phyloP scores from a whole-genome alignment of 2,797 vertebrate genomes.

The Ammospiza maritima region DNA sequence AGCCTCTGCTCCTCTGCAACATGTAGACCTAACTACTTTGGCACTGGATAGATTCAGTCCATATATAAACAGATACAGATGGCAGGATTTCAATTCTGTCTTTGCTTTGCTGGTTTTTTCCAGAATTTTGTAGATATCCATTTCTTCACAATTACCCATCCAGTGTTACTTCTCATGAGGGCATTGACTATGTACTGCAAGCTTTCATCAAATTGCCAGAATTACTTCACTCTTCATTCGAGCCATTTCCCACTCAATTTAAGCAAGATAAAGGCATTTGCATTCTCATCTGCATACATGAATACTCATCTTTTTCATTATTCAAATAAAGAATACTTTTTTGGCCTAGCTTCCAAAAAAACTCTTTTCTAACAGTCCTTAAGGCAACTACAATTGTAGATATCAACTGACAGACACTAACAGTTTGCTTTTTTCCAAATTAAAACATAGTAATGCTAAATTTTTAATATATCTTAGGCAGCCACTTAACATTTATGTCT shows the following conservation, averaged over 20 bases:
- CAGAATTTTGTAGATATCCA: neutral
- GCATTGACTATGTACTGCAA: neutral
- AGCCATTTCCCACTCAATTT: neutral
- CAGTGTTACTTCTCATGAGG: neutral
- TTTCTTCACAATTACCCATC: conserved; percentile 1
- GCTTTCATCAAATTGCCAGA: neutral
- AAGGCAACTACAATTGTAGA: neutral
- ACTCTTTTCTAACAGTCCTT: neutral
- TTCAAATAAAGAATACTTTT: neutral
- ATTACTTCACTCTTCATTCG: conserved; percentile 17
- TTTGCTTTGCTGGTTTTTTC: neutral
- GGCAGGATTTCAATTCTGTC: neutral
- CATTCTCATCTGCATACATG: neutral
- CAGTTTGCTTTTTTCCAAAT: neutral
- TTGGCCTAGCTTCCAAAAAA: neutral
- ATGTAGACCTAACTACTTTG: neutral
- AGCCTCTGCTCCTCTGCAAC: neutral
- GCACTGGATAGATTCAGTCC: neutral
- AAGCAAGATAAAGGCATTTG: neutral
- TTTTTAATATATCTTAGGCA: neutral
- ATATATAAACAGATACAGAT: neutral
- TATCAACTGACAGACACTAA: neutral
- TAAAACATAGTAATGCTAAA: neutral
- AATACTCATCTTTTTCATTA: neutral
- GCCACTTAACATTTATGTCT: neutral